Percentiles rank a stretch among this genome's conserved stretches.
Evolutionary conservation across 2,113 vertebrate genomes (phyloP).

Genomic region (Falco punctatus): DNA sequence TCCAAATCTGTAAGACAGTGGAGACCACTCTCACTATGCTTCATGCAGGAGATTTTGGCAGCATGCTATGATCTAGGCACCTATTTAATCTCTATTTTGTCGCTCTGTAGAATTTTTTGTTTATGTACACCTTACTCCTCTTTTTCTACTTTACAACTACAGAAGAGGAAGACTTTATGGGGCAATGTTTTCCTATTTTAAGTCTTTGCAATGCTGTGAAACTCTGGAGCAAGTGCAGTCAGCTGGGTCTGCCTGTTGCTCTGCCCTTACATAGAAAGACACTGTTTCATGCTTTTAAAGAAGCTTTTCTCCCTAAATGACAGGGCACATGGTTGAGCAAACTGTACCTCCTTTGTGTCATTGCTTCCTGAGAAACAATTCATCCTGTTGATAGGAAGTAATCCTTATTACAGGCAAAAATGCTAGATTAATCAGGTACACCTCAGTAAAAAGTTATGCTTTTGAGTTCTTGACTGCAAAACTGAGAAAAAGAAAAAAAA

Average conservation of each 20-base stretch:
- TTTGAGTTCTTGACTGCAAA: not conserved
- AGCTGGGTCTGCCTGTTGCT: not conserved
- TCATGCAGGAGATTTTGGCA: not conserved
- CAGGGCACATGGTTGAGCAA: not conserved
- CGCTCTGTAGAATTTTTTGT: not conserved
- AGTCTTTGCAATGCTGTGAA: not conserved
- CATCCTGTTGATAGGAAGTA: not conserved
- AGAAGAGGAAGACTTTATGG: not conserved
- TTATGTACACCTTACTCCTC: not conserved
- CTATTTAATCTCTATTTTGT: not conserved
- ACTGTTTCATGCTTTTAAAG: not conserved
- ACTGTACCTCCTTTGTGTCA: not conserved
- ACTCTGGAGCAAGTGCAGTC: not conserved
- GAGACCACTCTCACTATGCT: not conserved
- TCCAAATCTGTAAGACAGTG: not conserved
- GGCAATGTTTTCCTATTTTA: not conserved
- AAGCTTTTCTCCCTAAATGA: not conserved
- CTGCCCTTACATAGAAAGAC: not conserved
- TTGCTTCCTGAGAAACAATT: not conserved
- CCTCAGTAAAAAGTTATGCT: not conserved
- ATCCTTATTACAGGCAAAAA: not conserved
- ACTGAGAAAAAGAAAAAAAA: not conserved
- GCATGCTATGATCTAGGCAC: accelerated
- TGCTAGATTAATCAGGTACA: not conserved
- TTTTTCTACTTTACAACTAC: not conserved